Base-by-base conservation (phyloP, 35 echinoderm and acorn worm genomes). In the Holothuria glaberrima region DNA sequence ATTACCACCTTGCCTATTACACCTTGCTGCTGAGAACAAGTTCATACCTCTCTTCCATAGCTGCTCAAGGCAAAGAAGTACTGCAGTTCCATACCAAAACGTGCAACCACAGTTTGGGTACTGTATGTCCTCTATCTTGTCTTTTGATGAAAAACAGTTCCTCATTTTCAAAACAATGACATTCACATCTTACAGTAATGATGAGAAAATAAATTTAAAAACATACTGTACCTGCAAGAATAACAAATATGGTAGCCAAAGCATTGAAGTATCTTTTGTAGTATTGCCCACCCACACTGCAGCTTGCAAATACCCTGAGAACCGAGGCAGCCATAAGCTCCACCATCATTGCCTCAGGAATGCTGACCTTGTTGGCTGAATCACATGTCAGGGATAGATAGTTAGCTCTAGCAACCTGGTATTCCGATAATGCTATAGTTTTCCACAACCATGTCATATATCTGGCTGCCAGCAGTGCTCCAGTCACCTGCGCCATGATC, bases 371-470 rank as follows among this genome's bases (percentile, higher is more conserved):
- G 18, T 80, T 60, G 3, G 88, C 72, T 10, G 56, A 80, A 30
- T 90, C 88, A 65, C 88, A 90, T 0, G 88, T 80, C 14, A 90
- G 5, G n/a, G 54, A 46, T 9, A 90, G 59, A 45, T 60, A 63
- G 2, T 90, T 65, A 10, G 58, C 88, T 36, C 75, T 58, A 18
- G 14, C 34, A 6, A 67, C 58, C 12, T 79, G 72, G n/a, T 80
- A 48, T 45, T 90, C 88, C 5, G 88, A 64, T 9, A 80, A 74
- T 25, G 88, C 73, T 9, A 82, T 33, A 3, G 75, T 67, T n/a
- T 90, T 90, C 88, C 88, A 82, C 66, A 90, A 20, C 64, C 75
- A 82, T 12, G 25, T 90, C 59, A 90, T 81, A 29, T 90, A 90
- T 14, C 75, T 34, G 20, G 73, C 73, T 2, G 88, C 88, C 9